phyloP scores from a whole-genome alignment of 2,797 vertebrate genomes.

The Somateria mollissima region DNA sequence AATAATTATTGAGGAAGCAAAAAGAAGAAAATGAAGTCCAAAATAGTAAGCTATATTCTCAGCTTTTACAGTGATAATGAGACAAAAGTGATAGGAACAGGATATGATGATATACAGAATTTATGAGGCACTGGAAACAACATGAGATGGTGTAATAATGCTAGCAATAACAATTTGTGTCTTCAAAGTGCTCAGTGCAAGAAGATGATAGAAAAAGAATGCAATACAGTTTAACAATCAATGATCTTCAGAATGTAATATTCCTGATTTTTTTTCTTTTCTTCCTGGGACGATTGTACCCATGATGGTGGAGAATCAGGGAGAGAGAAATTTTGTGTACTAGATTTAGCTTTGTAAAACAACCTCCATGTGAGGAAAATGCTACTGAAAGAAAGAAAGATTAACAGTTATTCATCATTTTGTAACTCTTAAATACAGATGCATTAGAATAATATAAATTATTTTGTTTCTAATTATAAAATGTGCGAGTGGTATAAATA shows the following conservation, averaged over 20 bases:
- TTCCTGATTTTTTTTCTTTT: constrained; percentile 18
- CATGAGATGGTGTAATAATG: constrained; percentile 27
- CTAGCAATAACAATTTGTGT: constrained; percentile 63
- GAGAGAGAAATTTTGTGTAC: not conserved
- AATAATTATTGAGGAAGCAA: constrained; percentile 11
- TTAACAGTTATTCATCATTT: not conserved
- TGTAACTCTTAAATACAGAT: not conserved
- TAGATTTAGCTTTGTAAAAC: not conserved
- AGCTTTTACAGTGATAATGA: not conserved
- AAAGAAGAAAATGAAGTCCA: not conserved
- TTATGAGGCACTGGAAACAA: constrained; percentile 46
- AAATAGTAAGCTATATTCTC: not conserved
- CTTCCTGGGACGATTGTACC: constrained; percentile 17
- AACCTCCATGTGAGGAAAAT: not conserved
- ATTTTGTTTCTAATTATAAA: not conserved
- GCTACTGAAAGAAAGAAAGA: not conserved
- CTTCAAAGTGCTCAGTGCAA: constrained; percentile 46
- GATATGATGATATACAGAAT: constrained; percentile 38
- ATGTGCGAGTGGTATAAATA: not conserved
- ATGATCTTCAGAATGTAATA: constrained; percentile 44
- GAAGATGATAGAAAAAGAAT: constrained; percentile 62
- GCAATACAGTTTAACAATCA: constrained; percentile 51
- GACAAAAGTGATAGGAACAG: constrained; percentile 3
- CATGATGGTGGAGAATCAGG: not conserved
- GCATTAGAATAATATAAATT: not conserved